A percentile compares a stretch with the other conserved stretches of the same genome.
Conservation (phyloP, 2,888 invertebrate species). For the Synanthedon myopaeformis region DNA sequence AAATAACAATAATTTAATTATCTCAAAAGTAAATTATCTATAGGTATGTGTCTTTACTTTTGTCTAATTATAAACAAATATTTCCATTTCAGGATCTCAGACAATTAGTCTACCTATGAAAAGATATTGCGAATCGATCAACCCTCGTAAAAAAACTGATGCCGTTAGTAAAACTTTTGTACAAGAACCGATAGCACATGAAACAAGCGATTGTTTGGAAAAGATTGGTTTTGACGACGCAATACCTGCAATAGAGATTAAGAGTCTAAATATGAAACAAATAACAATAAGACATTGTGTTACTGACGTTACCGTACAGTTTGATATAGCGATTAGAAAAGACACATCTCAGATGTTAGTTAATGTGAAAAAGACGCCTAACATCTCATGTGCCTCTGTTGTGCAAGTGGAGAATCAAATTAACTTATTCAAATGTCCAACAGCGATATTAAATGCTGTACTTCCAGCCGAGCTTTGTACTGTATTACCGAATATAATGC, state of each 20-base stretch:
- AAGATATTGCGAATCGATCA: no score
- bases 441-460: constrained; percentile 37
- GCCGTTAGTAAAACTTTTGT: neutral
- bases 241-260: constrained; percentile 28
- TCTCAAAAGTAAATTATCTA: no score
- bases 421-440: constrained; percentile 42
- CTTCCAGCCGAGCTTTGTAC: constrained; percentile 54
- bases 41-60: no score
- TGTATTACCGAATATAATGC: constrained; percentile 42
- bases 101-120: no score
- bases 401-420: constrained; percentile 23
- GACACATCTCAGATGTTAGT: constrained; percentile 10
- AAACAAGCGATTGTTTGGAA: constrained; percentile 10
- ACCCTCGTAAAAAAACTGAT: no score
- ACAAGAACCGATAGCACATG: constrained; percentile 8
- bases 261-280: constrained; percentile 32
- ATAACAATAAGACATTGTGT: constrained; percentile 42
- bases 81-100: no score
- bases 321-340: constrained; percentile 36
- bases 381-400: constrained; percentile 25
- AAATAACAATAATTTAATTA: no score
- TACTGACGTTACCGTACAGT: constrained; percentile 42
- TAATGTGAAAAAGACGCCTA: constrained; percentile 11
- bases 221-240: constrained; percentile 32
- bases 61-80: no score